These are phyloP conservation scores for Agonum fuliginosum DNA, from an alignment of 2,888 invertebrate species.

Conservation along the genomic window DNA sequence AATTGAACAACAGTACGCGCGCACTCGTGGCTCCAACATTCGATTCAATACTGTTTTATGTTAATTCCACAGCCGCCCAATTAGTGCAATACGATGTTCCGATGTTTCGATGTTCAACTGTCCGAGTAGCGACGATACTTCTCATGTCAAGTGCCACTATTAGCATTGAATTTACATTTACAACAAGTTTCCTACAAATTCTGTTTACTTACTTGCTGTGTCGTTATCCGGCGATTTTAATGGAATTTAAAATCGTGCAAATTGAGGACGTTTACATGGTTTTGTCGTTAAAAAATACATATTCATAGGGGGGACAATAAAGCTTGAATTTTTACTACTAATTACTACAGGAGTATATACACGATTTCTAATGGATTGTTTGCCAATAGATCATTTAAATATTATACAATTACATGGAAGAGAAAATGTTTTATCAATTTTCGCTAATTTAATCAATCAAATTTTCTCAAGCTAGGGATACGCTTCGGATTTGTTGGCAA, in stretches of 20 bases:
- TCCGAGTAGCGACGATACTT: conserved; percentile 27
- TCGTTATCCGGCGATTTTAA: conserved; percentile 38
- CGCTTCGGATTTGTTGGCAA: no score
- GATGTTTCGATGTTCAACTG: conserved; percentile 7
- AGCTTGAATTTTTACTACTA: neutral
- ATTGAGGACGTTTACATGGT: conserved; percentile 27
- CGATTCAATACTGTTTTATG: conserved; percentile 43
- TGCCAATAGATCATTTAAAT: neutral
- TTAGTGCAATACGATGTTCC: conserved; percentile 44
- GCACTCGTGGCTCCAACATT: neutral
- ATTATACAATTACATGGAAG: no score
- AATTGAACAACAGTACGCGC: neutral
- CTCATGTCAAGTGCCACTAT: conserved; percentile 43
- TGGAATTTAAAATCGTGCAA: conserved; percentile 36
- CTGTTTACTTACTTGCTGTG: conserved; percentile 50
- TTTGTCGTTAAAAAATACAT: conserved; percentile 45
- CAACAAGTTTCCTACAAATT: conserved; percentile 53
- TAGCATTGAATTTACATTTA: conserved; percentile 55
- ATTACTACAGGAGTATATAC: neutral
- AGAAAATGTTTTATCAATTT: no score
- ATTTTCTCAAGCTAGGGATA: no score
- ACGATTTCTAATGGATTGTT: neutral
- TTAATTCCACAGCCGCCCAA: conserved; percentile 47
- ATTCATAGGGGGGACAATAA: neutral
- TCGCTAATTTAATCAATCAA: no score